These are phyloP conservation scores for Chrosomus eos DNA, from an alignment of 2,797 vertebrate genomes.

Conservation along the genomic window DNA sequence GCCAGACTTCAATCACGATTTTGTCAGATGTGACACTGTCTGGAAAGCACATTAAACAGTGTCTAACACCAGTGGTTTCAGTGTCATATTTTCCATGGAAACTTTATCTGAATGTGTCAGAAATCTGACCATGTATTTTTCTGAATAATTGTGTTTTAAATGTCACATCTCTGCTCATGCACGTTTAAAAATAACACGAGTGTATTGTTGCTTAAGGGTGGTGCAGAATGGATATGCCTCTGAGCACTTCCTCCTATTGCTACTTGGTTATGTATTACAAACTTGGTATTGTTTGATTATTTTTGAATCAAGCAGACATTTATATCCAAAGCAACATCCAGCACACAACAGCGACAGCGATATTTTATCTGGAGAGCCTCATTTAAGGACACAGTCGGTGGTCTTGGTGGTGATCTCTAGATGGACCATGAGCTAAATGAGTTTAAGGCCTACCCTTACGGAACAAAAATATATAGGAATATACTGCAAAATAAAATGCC, in stretches of 20 bases:
- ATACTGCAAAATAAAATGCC: too few species aligned
- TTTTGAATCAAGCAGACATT: background rate
- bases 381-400: background rate
- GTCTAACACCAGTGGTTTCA: background rate
- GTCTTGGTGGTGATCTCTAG: background rate
- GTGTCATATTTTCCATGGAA: constrained; percentile 23
- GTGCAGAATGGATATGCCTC: constrained; percentile 2
- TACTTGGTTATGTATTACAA: background rate
- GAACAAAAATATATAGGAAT: too few species aligned
- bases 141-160: background rate
- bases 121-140: background rate
- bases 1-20: background rate
- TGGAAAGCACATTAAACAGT: background rate
- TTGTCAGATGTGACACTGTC: constrained; percentile 20
- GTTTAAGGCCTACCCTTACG: background rate
- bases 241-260: constrained; percentile 15
- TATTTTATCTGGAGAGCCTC: background rate
- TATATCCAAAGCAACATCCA: background rate
- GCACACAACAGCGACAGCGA: background rate
- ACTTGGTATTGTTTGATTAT: background rate
- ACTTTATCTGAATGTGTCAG: constrained; percentile 18
- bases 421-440: background rate
- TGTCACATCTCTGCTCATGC: background rate
- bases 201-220: constrained; percentile 23
- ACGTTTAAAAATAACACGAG: constrained; percentile 8